phyloP scores from a whole-genome alignment of 2,888 invertebrate genomes.

The Leucoptera coffeella region DNA sequence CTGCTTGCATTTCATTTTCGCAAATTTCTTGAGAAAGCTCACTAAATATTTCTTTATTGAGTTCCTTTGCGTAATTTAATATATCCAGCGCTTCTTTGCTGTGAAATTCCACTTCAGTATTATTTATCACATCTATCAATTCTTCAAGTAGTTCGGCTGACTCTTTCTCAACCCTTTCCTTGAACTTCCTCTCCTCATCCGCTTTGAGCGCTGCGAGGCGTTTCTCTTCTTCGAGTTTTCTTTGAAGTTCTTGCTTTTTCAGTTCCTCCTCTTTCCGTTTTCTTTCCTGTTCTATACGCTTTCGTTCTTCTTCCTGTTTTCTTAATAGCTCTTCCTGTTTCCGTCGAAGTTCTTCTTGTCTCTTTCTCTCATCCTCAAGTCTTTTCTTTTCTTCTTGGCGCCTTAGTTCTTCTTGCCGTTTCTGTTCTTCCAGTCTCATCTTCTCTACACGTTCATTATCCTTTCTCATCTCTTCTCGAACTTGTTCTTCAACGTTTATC shows the following conservation, averaged over 20 bases:
- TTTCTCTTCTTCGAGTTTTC: conserved; percentile 22
- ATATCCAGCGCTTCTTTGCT: conserved; percentile 23
- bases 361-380: conserved; percentile 10
- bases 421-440: conserved; percentile 10
- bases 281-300: conserved; percentile 15
- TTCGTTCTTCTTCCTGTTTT: conserved; percentile 18
- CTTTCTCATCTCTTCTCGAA: conserved; percentile 14
- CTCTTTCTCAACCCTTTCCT: conserved; percentile 26
- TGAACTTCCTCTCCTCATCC: conserved; percentile 23
- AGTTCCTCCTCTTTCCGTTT: conserved; percentile 9
- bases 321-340: conserved; percentile 11
- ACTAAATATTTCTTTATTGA: conserved; percentile 19
- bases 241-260: conserved; percentile 10
- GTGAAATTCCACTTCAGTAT: conserved; percentile 16
- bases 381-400: conserved; percentile 2
- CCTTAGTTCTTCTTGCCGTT: conserved; percentile 10
- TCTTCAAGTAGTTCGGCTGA: conserved; percentile 21
- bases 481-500: conserved; percentile 12
- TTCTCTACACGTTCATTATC: conserved; percentile 10
- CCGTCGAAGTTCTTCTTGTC: conserved; percentile 7
- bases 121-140: conserved; percentile 19
- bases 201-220: conserved; percentile 21
- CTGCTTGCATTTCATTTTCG: conserved; percentile 26
- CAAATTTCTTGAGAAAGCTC: conserved; percentile 26
- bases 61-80: conserved; percentile 15